phyloP scores from a whole-genome alignment of 92 coral and sea anemone genomes.

The Parazoanthus swiftii region DNA sequence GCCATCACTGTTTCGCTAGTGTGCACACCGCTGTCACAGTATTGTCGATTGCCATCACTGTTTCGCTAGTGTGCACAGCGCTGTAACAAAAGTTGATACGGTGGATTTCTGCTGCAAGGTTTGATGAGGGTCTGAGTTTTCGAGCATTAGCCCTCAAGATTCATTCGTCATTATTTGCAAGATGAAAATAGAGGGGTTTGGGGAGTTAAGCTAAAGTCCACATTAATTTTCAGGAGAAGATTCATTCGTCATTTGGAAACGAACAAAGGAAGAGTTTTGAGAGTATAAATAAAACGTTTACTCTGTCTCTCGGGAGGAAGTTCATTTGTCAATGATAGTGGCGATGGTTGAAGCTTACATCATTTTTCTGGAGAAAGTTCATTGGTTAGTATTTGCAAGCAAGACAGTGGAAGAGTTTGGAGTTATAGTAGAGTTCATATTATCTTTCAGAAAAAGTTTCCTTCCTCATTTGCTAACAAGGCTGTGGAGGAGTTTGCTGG shows the following conservation, averaged over 20 bases:
- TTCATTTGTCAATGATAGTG: not conserved
- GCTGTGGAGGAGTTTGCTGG: conserved; percentile 26
- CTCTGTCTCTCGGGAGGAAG: not conserved
- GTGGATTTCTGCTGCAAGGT: too few relatives aligned
- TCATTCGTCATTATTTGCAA: too few relatives aligned
- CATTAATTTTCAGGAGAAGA: not conserved
- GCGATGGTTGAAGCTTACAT: not conserved
- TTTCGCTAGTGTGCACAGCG: too few relatives aligned
- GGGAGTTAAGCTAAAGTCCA: not conserved
- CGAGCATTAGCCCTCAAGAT: too few relatives aligned
- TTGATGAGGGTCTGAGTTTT: too few relatives aligned
- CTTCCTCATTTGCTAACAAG: conserved; percentile 2
- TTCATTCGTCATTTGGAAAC: too few relatives aligned
- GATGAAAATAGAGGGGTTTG: not conserved
- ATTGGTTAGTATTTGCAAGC: too few relatives aligned
- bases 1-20: too few relatives aligned
- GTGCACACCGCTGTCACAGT: too few relatives aligned
- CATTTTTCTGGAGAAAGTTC: not conserved
- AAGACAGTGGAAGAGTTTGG: not conserved
- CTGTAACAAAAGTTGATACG: too few relatives aligned
- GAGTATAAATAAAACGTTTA: not conserved
- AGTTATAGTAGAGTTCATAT: not conserved
- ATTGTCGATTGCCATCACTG: too few relatives aligned
- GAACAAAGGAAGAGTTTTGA: not conserved
- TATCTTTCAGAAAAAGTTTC: not conserved